Conservation (phyloP, 1,140 invertebrate genomes). For the Aricia agestis region DNA sequence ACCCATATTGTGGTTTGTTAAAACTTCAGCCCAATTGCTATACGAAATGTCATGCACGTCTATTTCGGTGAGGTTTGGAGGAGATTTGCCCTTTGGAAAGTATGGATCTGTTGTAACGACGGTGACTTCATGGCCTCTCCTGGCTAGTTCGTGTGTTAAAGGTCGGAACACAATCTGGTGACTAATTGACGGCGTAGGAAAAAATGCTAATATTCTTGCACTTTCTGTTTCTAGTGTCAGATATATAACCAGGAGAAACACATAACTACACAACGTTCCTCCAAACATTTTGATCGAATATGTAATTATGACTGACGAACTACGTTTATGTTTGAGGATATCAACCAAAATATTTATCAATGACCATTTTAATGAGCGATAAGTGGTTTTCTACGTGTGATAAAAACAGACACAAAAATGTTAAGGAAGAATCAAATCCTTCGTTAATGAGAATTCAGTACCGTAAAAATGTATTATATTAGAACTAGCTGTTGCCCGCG, state of each 20-base stretch:
- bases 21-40: conserved; percentile 31
- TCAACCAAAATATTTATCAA: not conserved
- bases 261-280: not conserved
- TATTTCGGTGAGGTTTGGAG: conserved; percentile 30
- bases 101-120: conserved; percentile 45
- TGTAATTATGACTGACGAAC: not conserved
- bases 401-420: not conserved
- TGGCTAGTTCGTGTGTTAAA: conserved; percentile 34
- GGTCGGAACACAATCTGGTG: conserved; percentile 40
- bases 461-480: no score
- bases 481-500: no score
- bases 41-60: conserved; percentile 36
- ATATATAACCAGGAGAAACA: not conserved
- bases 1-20: conserved; percentile 14
- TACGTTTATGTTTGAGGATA: not conserved
- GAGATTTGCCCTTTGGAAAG: conserved; percentile 24
- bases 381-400: not conserved
- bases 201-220: conserved; percentile 41
- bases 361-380: not conserved
- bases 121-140: conserved; percentile 48
- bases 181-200: conserved; percentile 40
- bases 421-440: no score
- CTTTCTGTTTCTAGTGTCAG: conserved; percentile 18
- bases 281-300: not conserved
- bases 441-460: no score